Base-by-base conservation (phyloP, 2,113 vertebrate species). In the Nipponia nippon region DNA sequence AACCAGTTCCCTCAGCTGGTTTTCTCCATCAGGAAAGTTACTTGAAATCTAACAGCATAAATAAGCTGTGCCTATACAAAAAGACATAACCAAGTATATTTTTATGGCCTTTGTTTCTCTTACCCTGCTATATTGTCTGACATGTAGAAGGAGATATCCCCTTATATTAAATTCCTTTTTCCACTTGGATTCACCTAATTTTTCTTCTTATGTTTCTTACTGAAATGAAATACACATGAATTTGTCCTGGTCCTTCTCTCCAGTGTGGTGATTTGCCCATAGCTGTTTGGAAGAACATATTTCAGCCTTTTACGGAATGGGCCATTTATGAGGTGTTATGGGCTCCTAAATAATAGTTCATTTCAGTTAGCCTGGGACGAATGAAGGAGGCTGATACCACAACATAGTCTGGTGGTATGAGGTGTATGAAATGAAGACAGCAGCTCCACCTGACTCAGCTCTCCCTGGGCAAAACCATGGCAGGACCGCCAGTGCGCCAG, bases 401-500 rank as follows among this genome's bases (percentile, higher is more conserved):
- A 2, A 42, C 2, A 5, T 4, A 36, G 26, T 42, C 4, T 42
- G 40, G 40, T 42, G 40, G 12, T 42, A 12, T 82, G 42, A 47
- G 11, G 14, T 15, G 14, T 42, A 20, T 34, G 67, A 92, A 70
- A 27, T 50, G 14, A 47, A 94, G 38, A 67, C 1, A 4, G 27
- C 21, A 80, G 23, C 26, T 89, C 46, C 29, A 44, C 32, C 36
- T 84, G 47, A 58, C 22, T 73, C 10, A 34, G 13, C 19, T 49
- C 34, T 66, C 32, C 44, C 18, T 25, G 19, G 21, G 23, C 8
- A 83, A 76, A 85, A 67, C 11, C 34, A 53, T 9, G 11, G 22
- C 25, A 92, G 34, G 13, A 62, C 11, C 0, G 0, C 12, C 20
- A 30, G 20, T 10, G 12, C 0, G 0, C 13, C 32, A 50, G 61